These are phyloP conservation scores for Phthorimaea operculella DNA, from an alignment of 1,140 invertebrate species.

Conservation along the genomic window DNA sequence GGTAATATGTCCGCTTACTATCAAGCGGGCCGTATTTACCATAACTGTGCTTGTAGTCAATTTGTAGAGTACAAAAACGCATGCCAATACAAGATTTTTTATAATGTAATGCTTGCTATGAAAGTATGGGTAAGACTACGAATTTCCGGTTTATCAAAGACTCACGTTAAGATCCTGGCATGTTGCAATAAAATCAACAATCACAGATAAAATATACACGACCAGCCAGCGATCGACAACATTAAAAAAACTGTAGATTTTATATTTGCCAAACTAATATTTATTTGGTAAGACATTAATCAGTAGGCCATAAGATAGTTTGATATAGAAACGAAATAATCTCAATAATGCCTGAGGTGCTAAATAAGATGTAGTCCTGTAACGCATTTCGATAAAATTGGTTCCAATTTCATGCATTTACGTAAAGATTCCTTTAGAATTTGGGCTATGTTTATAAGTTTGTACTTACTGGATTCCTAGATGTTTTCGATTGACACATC, in stretches of 20 bases:
- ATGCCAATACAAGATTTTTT: no score
- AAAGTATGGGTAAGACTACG: no score
- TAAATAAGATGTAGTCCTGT: conserved; percentile 34
- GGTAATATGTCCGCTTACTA: no score
- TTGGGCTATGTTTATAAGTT: not conserved
- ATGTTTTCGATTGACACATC: not conserved
- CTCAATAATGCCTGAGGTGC: conserved; percentile 45
- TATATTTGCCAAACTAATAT: conserved; percentile 36
- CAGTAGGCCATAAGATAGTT: conserved; percentile 36
- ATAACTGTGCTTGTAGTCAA: no score
- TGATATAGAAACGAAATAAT: conserved; percentile 41
- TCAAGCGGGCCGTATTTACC: no score
- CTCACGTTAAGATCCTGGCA: no score
- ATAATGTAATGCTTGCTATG: no score
- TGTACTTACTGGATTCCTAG: not conserved
- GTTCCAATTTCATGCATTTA: conserved; percentile 38
- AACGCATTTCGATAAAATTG: conserved; percentile 31
- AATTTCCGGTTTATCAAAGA: no score
- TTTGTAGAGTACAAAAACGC: no score
- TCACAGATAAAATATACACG: no score
- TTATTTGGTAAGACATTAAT: conserved; percentile 29
- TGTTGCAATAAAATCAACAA: no score
- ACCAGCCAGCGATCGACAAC: not conserved
- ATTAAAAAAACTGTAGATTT: not conserved
- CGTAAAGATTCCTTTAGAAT: conserved; percentile 9